Base-by-base conservation (phyloP, 2,888 invertebrate genomes). In the Andrena flavipes region DNA sequence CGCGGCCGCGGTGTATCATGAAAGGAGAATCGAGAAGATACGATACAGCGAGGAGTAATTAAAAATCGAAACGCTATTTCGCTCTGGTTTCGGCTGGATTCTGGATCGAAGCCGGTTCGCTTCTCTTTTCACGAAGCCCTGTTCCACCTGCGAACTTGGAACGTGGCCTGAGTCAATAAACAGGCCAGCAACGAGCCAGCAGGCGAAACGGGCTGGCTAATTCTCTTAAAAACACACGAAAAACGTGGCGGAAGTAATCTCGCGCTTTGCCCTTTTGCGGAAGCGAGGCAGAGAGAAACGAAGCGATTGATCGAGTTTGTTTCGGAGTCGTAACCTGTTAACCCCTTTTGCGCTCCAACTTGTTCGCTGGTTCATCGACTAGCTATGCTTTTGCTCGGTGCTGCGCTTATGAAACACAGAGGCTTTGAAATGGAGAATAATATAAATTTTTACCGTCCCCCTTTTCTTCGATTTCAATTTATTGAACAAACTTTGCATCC, bases 41-140 rank as follows among this genome's bases (percentile, higher is more conserved):
- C 75, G 62, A 76, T 54, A 54, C 49, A 29, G 23, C 16, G 7
- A 20, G 10, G n/a, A 42, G 16, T 78, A 68, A 78, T 76, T 78
- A 78, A 78, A 78, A 76, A 62, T 76, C 67, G 54, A 76, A 75
- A 76, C 26, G 62, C 8, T 49, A 78, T 68, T 80, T 77, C 30
- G 23, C 54, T 33, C 16, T 8, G 42, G 42, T 20, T 59, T 59
- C 13, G 23, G 23, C 35, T 2, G 20, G 48, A 13, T 51, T 20
- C 51, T 20, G 20, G 20, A 51, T 51, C 51, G 68, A 68, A 68
- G 20, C 23, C 29, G 76, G 49, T 20, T 65, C 59, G 59, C 26
- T 23, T 65, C 33, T 35, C 48, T 59, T 51, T 70, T 69, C 26
- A 23, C 29, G 23, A 13, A 13, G 26, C 33, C 16, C 20, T 35